Base-by-base conservation (phyloP, 2,113 vertebrate species). In the Todiramphus chloris region DNA sequence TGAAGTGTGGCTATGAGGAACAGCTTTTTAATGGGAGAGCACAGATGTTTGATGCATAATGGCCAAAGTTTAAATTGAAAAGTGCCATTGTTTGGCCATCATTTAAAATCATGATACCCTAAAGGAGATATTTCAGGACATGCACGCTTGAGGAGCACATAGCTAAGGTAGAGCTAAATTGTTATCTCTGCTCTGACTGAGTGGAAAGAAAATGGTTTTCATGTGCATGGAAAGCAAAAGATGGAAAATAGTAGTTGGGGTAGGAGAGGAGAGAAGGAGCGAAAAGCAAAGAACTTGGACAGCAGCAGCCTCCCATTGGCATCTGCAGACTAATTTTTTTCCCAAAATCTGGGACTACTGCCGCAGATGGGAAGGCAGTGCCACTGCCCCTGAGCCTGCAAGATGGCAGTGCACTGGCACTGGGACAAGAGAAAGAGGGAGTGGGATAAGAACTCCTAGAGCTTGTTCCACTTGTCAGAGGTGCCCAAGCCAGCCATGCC, bases 21-120 rank as follows among this genome's bases (percentile, higher is more conserved):
- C 50, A 83, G 62, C 35, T 93, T 93, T 94, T 90, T 89, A 93
- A 95, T 91, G 73, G 51, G 74, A 94, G 25, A 93, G 51, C 55
- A 82, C 89, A 95, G 87, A 94, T 94, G 92, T 90, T 97, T 66
- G 79, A 6, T 59, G 55, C 37, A 59, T 2, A 11, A 90, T 78
- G 53, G 28, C 46, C 62, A 44, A 19, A 31, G 37, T 90, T 91
- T 91, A 82, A 95, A 95, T 51, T 66, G 68, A 91, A 90, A 93
- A 94, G 58, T 87, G 83, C 17, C 28, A 62, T 67, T 89, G 23
- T 82, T 79, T 87, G 30, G 20, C 33, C 55, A 56, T 91, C 11
- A 3, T 70, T 95, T 95, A 89, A 94, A 93, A 90, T 70, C 51
- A 62, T 2, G 0, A 51, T 53, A 68, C 64, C 43, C 87, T 64